Evolutionary conservation across 2,888 invertebrate species (phyloP).

Genomic region (Macroteleia sp.): DNA sequence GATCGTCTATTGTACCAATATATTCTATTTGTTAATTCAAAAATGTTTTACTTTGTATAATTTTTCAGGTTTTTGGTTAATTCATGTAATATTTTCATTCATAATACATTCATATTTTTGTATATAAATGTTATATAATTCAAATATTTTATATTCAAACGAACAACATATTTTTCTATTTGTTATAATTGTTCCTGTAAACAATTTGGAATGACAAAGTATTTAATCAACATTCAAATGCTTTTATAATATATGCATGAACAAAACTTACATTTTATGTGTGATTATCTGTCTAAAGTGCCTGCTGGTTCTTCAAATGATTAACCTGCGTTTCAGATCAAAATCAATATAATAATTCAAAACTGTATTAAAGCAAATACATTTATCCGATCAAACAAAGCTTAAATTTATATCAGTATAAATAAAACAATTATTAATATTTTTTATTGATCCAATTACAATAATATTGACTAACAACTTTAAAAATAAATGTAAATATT

Average conservation of each 20-base stretch:
- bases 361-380: too few species aligned
- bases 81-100: too few species aligned
- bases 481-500: not conserved
- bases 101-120: too few species aligned
- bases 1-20: too few species aligned
- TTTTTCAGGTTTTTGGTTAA: too few species aligned
- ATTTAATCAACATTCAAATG: conserved; percentile 4
- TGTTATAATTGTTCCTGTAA: conserved; percentile 13
- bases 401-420: not conserved
- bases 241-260: conserved; percentile 46
- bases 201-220: not conserved
- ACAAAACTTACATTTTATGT: conserved; percentile 41
- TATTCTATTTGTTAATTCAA: too few species aligned
- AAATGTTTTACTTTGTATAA: conserved; percentile 1
- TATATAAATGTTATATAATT: too few species aligned
- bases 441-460: conserved; percentile 5
- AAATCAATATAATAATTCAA: too few species aligned
- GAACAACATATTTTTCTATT: too few species aligned
- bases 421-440: not conserved
- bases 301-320: conserved; percentile 57
- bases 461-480: conserved; percentile 31
- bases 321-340: conserved; percentile 45
- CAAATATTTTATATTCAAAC: too few species aligned
- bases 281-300: conserved; percentile 44
- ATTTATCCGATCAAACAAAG: too few species aligned